Conservation (phyloP, 2,797 vertebrate genomes). For the Pantherophis alleghaniensis region DNA sequence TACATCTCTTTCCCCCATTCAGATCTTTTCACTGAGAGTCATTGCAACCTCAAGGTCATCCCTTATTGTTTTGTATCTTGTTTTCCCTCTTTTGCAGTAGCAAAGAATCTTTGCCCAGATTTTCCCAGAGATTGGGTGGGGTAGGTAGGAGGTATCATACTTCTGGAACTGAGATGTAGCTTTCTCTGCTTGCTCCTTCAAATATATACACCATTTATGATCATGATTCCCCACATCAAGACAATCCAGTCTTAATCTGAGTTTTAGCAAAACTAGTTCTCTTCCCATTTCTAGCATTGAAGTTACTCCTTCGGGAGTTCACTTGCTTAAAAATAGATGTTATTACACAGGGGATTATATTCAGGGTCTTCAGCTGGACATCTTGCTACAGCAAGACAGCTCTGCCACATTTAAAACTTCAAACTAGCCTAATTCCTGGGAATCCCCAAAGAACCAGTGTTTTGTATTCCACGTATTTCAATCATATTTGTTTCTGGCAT, state of each 20-base stretch:
- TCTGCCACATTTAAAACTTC: not conserved
- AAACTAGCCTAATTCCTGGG: not conserved
- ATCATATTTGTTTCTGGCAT: not conserved
- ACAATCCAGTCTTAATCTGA: not conserved
- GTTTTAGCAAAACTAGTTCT: not conserved
- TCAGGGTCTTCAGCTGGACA: not conserved
- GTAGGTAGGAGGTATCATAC: not conserved
- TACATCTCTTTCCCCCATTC: not conserved
- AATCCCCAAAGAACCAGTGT: not conserved
- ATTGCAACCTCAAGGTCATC: not conserved
- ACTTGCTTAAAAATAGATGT: not conserved
- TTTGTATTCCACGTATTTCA: not conserved
- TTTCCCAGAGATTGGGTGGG: not conserved
- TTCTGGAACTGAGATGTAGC: not conserved
- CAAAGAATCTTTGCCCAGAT: not conserved
- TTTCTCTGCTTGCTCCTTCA: not conserved
- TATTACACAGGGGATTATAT: not conserved
- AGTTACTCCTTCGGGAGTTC: not conserved
- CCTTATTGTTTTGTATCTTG: not conserved
- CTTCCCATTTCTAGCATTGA: not conserved
- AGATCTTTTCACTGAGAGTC: not conserved
- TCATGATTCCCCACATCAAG: not conserved
- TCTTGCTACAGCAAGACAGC: not conserved
- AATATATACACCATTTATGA: not conserved
- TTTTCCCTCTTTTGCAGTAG: not conserved